A percentile compares a stretch with the other conserved stretches of the same genome.
Evolutionary conservation across 53 echinoderm and acorn worm genomes (phyloP).

Genomic region (Paelopatides confundens): DNA sequence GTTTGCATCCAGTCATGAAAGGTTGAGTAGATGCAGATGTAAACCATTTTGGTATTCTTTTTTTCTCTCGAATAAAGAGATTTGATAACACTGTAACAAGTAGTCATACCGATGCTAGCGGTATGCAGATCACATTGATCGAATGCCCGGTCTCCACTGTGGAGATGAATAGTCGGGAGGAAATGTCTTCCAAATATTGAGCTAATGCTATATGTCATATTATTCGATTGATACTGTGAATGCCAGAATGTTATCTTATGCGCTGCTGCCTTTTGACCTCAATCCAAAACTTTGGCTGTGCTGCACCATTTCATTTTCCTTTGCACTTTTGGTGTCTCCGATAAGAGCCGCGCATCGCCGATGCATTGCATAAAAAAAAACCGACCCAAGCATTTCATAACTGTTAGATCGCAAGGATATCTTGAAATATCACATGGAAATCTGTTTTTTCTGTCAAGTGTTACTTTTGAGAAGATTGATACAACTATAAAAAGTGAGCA

Average conservation of each 20-base stretch:
- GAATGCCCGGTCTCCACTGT: too few relatives aligned
- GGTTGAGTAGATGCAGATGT: conserved; percentile 24
- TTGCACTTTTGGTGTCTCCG: background rate
- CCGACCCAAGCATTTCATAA: conserved; percentile 15
- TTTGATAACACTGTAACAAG: too few relatives aligned
- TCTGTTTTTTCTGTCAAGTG: background rate
- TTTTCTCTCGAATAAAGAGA: background rate
- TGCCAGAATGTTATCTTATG: background rate
- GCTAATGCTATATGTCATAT: too few relatives aligned
- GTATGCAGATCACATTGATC: too few relatives aligned
- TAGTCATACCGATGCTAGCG: too few relatives aligned
- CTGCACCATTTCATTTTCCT: background rate
- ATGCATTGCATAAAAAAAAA: conserved; percentile 22
- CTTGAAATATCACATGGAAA: background rate
- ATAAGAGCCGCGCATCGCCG: background rate
- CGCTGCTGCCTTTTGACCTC: background rate
- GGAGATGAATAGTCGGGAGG: too few relatives aligned
- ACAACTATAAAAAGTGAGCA: too few relatives aligned
- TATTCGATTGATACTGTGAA: background rate
- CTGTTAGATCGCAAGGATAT: background rate
- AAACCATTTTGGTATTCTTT: conserved; percentile 27
- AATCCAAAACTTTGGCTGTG: background rate
- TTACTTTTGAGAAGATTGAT: background rate
- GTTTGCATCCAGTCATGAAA: background rate
- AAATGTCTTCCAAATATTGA: too few relatives aligned